phyloP scores from a whole-genome alignment of 2,797 vertebrate species.

The Potorous gilbertii region DNA sequence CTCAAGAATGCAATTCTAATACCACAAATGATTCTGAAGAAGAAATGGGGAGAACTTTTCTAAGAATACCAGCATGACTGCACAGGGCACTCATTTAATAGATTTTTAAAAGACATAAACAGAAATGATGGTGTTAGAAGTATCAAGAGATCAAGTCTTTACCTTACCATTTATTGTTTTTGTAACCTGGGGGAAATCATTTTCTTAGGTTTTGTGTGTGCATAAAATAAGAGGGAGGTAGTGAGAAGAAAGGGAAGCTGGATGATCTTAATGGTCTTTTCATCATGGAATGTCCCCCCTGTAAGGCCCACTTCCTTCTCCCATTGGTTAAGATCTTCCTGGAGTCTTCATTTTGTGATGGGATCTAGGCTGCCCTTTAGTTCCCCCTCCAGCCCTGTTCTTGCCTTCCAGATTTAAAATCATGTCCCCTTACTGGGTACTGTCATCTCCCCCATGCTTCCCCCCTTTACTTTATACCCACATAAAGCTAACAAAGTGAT shows the following conservation, averaged over 20 bases:
- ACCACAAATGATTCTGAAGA: not conserved
- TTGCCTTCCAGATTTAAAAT: slow-evolving; percentile 1
- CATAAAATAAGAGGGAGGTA: not conserved
- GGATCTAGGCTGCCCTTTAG: not conserved
- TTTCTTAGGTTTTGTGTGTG: not conserved
- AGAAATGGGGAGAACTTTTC: not conserved
- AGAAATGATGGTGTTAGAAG: not conserved
- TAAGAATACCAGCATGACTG: not conserved
- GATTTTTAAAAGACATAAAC: not conserved
- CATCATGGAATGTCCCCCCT: not conserved
- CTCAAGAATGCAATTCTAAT: not conserved
- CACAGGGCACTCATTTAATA: not conserved
- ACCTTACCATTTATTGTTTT: not conserved
- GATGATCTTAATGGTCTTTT: not conserved
- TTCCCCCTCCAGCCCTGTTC: not conserved
- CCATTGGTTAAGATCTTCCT: not conserved
- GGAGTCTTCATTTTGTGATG: not conserved
- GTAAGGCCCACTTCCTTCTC: no score
- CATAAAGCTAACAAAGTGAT: no score
- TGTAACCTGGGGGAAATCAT: not conserved
- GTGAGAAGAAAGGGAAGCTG: not conserved
- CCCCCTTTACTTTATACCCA: no score
- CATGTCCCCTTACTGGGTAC: slow-evolving; percentile 2
- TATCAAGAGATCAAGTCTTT: not conserved
- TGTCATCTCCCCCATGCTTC: not conserved